Evolutionary conservation across 2,113 vertebrate genomes (phyloP).

Genomic region (Calcarius ornatus): DNA sequence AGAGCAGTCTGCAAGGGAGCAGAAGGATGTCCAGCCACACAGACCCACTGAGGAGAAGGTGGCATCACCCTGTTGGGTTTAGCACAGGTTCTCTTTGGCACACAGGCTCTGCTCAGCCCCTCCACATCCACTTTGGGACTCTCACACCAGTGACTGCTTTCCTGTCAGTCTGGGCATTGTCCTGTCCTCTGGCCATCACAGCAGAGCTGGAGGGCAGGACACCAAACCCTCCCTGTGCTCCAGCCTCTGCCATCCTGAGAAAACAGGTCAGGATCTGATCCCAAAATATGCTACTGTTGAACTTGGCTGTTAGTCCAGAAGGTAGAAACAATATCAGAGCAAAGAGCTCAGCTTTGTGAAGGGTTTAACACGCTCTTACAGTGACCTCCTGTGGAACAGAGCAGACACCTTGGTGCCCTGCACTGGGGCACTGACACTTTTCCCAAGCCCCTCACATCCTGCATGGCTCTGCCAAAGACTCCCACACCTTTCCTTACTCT

Average conservation of each 20-base stretch:
- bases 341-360: background rate
- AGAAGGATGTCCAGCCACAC: background rate
- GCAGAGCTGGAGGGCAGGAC: background rate
- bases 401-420: background rate
- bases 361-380: conserved; percentile 17
- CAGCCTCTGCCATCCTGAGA: background rate
- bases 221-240: background rate
- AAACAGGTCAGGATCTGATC: background rate
- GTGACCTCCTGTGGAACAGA: conserved; percentile 59
- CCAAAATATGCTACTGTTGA: background rate
- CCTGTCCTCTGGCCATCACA: background rate
- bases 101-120: background rate
- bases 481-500: fast-evolving
- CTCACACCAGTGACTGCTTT: background rate
- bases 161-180: background rate
- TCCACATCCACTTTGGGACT: background rate
- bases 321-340: background rate
- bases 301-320: background rate
- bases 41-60: fast-evolving
- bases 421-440: fast-evolving
- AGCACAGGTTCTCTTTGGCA: background rate
- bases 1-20: background rate
- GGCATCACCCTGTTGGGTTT: background rate
- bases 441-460: fast-evolving
- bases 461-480: background rate